Evolutionary conservation across 2,113 vertebrate species (phyloP).

Genomic region (Hyperopisus bebe): DNA sequence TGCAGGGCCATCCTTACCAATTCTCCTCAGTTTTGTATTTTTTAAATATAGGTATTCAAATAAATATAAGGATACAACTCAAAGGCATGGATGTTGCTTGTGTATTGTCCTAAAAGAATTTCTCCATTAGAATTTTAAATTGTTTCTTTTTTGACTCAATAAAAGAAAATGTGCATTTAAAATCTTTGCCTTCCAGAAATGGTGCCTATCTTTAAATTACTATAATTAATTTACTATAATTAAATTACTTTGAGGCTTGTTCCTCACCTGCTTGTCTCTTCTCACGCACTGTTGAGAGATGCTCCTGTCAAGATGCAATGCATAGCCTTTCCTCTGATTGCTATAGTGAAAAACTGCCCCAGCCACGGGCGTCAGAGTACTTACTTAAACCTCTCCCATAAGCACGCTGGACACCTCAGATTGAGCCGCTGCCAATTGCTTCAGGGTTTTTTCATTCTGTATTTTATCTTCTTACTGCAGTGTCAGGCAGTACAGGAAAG

Average conservation of each 20-base stretch:
- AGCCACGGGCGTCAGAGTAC: neutral
- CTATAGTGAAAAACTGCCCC: neutral
- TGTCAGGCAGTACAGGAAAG: neutral
- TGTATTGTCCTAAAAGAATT: neutral
- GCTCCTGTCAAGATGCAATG: neutral
- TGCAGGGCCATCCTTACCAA: neutral
- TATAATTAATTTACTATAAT: too few relatives aligned
- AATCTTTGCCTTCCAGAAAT: neutral
- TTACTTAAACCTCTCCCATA: slow-evolving; percentile 1
- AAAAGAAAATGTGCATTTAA: neutral
- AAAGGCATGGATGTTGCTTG: neutral
- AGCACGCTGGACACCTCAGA: neutral
- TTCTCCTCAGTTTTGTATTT: neutral
- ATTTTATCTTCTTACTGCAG: neutral
- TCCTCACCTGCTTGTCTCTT: neutral
- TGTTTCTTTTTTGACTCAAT: neutral
- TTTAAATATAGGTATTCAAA: neutral
- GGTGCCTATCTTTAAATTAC: too few relatives aligned
- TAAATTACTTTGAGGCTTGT: neutral
- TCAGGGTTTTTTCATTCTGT: neutral
- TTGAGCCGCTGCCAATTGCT: neutral
- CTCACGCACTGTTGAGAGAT: neutral
- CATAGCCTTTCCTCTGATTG: neutral
- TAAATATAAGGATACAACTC: neutral
- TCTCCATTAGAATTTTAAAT: neutral